Evolutionary conservation across 2,113 vertebrate genomes (phyloP).

Genomic region (Sander lucioperca): DNA sequence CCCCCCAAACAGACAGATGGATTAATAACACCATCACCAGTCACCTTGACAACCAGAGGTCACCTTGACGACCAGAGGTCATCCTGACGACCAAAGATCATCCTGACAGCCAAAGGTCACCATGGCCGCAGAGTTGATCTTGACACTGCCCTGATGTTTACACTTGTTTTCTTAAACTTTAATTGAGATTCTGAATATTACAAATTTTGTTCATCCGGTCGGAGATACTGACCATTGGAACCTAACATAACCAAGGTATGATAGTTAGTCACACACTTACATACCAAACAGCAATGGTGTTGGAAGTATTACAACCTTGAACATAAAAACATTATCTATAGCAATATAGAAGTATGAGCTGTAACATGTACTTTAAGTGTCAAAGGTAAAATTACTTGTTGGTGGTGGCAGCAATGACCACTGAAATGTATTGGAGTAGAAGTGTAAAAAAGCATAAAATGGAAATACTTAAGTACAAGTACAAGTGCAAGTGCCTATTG

Average conservation of each 20-base stretch:
- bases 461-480: background rate
- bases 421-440: background rate
- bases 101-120: constrained; percentile 49
- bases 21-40: constrained; percentile 4
- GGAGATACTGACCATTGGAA: background rate
- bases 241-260: background rate
- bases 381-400: background rate
- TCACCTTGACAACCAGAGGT: constrained; percentile 36
- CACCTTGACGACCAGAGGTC: constrained; percentile 10
- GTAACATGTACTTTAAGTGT: background rate
- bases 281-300: background rate
- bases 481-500: background rate
- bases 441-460: background rate
- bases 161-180: background rate
- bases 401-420: background rate
- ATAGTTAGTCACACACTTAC: background rate
- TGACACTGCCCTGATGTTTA: background rate
- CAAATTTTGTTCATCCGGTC: background rate
- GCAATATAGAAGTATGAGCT: background rate
- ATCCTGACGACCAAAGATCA: constrained; percentile 23
- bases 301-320: background rate
- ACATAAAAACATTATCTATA: background rate
- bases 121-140: background rate
- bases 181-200: background rate
- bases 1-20: constrained; percentile 6